Base-by-base conservation (phyloP, 2,888 invertebrate species). In the Cryptus armator region DNA sequence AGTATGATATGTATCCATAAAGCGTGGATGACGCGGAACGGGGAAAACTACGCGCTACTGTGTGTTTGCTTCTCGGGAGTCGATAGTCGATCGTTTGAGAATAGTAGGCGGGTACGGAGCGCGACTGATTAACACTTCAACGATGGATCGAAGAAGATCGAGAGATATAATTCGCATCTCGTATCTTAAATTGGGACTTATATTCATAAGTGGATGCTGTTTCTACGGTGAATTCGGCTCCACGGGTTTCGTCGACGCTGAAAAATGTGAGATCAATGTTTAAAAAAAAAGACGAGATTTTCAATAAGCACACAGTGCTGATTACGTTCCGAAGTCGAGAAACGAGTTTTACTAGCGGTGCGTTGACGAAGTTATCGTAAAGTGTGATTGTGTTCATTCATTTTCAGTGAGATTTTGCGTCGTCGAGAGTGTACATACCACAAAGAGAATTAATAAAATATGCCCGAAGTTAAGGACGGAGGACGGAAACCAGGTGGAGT, bases 361-460 rank as follows among this genome's bases (percentile, higher is more conserved):
- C n/a, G 24, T 29, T 56, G 37, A 37, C 37, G 37, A 37, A 12
- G 19, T 56, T 16, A 56, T 56, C 12, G 9, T 70, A 53, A 16
- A 51, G 43, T 29, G 46, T 12, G 14, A n/a, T 64, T n/a, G 10
- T 67, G 32, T 66, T 7, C 46, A 16, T 29, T 59, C n/a, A 46
- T 48, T 86, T 94, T 29, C 94, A 97, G 97, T 96, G 88, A 95
- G 96, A 46, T 94, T 97, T 19, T 97, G 97, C 91, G 94, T 97
- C 32, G 97, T 97, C 0, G 96, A 97, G 91, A 96, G 96, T 0
- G 94, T 95, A 3, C 96, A 96, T 0, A 92, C 94, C 0, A 95
- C 96, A 91, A 96, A 95, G 86, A 95, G 95, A 59, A 95, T 96
- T 3, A 94, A 94, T 1, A 95, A 94, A 87, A 96, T 95, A 91